phyloP scores from a whole-genome alignment of 2,888 invertebrate species.

The Cephonodes hylas region DNA sequence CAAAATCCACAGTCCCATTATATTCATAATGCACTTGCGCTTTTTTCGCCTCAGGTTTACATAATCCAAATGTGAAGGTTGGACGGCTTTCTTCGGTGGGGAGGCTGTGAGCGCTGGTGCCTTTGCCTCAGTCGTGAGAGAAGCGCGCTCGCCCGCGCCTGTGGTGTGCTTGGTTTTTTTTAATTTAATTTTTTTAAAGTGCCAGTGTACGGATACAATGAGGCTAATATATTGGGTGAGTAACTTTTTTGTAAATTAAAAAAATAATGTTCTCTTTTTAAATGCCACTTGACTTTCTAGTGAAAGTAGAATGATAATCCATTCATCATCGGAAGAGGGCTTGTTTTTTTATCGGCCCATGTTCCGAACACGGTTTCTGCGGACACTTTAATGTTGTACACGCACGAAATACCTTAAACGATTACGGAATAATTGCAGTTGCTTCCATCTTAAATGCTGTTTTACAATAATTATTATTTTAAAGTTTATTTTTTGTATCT shows the following conservation, averaged over 20 bases:
- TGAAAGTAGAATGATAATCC: constrained; percentile 59
- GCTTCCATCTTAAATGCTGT: neutral
- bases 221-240: constrained; percentile 75
- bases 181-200: constrained; percentile 55
- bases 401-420: constrained; percentile 11
- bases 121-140: constrained; percentile 58
- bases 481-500: neutral
- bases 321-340: constrained; percentile 50
- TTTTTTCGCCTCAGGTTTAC: constrained; percentile 60
- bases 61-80: constrained; percentile 75
- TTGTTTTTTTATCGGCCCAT: constrained; percentile 51
- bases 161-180: constrained; percentile 61
- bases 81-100: constrained; percentile 65
- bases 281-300: constrained; percentile 55
- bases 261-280: neutral
- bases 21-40: constrained; percentile 63
- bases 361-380: constrained; percentile 22
- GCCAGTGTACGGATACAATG: constrained; percentile 74
- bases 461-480: neutral
- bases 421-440: neutral
- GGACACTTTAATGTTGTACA: constrained; percentile 26
- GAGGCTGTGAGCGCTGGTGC: constrained; percentile 52
- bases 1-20: constrained; percentile 27
- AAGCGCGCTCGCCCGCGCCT: constrained; percentile 70
- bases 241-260: constrained; percentile 30